Evolutionary conservation across 2,113 vertebrate genomes (phyloP).

Genomic region (Pituophis catenifer): DNA sequence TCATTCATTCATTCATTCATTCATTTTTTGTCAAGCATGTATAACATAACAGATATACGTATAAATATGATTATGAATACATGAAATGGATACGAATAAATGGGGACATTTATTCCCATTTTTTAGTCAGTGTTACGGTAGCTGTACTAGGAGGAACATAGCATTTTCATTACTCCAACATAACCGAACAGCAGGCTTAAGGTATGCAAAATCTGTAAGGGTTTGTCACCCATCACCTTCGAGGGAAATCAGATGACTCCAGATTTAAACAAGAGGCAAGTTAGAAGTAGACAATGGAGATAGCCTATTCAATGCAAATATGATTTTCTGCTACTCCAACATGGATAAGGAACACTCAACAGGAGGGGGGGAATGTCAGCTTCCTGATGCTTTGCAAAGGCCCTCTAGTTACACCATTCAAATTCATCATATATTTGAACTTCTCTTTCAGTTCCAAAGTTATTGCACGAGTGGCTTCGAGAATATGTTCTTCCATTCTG

Average conservation of each 20-base stretch:
- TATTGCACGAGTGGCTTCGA: slow-evolving; percentile 42
- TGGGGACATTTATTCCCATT: too few relatives aligned
- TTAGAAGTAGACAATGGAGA: not conserved
- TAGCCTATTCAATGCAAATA: not conserved
- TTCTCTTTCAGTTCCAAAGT: not conserved
- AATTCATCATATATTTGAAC: not conserved
- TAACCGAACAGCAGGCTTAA: not conserved
- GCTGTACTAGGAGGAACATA: not conserved
- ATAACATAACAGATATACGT: too few relatives aligned
- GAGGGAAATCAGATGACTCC: not conserved
- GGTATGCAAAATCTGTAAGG: not conserved
- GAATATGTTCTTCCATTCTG: slow-evolving; percentile 16
- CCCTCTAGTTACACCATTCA: not conserved
- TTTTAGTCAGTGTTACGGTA: not conserved
- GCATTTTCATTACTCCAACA: not conserved
- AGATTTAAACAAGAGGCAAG: not conserved
- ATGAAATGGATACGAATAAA: too few relatives aligned
- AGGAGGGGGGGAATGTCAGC: not conserved
- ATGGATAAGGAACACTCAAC: not conserved
- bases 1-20: too few relatives aligned
- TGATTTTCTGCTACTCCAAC: not conserved
- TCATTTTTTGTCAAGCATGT: too few relatives aligned
- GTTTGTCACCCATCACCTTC: not conserved
- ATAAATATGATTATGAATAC: too few relatives aligned
- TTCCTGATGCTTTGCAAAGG: not conserved